phyloP scores from a whole-genome alignment of 1,140 invertebrate genomes.

The Lepeophtheirus salmonis region DNA sequence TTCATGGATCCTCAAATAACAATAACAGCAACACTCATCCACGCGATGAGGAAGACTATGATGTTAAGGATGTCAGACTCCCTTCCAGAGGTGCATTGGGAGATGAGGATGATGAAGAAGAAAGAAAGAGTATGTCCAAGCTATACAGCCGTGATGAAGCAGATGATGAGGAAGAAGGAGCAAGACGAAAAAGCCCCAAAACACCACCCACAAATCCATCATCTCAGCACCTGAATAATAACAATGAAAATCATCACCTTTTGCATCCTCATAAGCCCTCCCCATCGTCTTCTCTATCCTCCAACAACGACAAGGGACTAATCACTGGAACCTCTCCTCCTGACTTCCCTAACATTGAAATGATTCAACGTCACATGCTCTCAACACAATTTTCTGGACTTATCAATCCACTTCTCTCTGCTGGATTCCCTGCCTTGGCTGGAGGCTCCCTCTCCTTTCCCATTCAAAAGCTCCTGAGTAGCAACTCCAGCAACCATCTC shows the following conservation, averaged over 20 bases:
- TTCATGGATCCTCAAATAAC: no score
- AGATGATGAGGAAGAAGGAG: conserved; percentile 18
- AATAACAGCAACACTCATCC: conserved; percentile 1
- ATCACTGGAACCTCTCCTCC: neutral
- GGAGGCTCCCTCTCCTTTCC: neutral
- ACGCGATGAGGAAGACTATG: neutral
- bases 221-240: no score
- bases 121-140: conserved; percentile 12
- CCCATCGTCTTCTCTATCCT: neutral
- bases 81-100: no score
- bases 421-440: neutral
- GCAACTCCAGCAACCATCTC: neutral
- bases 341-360: conserved; percentile 6
- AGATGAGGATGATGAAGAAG: conserved; percentile 7
- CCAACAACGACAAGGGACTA: neutral
- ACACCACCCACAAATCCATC: no score
- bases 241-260: conserved; percentile 3
- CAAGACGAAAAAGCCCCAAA: no score
- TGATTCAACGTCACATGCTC: conserved; percentile 7
- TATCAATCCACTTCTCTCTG: neutral
- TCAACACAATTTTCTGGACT: neutral
- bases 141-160: conserved; percentile 13
- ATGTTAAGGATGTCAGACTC: neutral
- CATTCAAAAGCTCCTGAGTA: conserved; percentile 2
- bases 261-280: neutral